These are phyloP conservation scores for Oligia latruncula DNA, from an alignment of 2,888 invertebrate species.

Conservation along the genomic window DNA sequence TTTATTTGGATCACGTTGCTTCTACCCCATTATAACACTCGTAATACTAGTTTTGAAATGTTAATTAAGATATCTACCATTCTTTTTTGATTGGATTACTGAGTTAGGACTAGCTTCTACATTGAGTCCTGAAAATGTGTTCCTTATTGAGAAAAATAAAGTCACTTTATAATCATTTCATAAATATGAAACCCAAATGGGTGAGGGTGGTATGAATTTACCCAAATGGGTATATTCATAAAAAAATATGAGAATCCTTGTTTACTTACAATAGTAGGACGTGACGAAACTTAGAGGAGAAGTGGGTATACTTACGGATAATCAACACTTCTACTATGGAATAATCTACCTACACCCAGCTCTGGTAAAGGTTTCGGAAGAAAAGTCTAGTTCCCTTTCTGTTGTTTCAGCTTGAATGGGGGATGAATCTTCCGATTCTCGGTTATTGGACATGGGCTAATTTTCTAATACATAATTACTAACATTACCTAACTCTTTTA, in stretches of 20 bases:
- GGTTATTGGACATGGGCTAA: background rate
- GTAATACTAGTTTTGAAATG: constrained; percentile 38
- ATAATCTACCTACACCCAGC: constrained; percentile 14
- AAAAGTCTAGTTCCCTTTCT: background rate
- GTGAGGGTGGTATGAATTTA: too few species aligned
- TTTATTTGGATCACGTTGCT: constrained; percentile 61
- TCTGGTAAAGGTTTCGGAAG: background rate
- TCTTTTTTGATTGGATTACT: constrained; percentile 26
- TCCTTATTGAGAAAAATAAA: background rate
- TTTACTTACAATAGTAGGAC: constrained; percentile 49
- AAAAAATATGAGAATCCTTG: background rate
- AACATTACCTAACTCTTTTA: background rate
- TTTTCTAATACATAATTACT: background rate
- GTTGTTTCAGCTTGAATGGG: too few species aligned
- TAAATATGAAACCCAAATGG: too few species aligned
- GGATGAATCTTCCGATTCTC: background rate
- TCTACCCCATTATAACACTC: constrained; percentile 46
- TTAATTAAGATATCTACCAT: background rate
- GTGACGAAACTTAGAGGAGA: constrained; percentile 64
- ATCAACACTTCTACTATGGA: constrained; percentile 32
- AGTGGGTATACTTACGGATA: constrained; percentile 58
- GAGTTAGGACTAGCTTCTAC: background rate
- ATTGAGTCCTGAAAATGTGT: background rate
- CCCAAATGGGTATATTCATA: background rate
- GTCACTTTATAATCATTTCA: background rate